phyloP scores from a whole-genome alignment of 2,797 vertebrate species.

The Gallinago stenura region DNA sequence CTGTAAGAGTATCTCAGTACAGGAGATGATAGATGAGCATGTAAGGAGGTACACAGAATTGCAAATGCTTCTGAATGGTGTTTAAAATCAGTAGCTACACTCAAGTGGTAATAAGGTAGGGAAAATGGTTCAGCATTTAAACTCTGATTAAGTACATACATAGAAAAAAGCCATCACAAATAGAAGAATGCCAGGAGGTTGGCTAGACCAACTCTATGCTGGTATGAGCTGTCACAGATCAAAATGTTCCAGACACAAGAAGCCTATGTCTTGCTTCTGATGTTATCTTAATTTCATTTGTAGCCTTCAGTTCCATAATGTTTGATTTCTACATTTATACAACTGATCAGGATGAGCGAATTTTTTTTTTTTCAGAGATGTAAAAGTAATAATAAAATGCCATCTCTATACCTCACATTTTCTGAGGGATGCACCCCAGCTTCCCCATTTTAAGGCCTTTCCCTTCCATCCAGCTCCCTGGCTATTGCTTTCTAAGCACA shows the following conservation, averaged over 20 bases:
- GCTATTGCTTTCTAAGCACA: constrained; percentile 23
- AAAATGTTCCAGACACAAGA: not conserved
- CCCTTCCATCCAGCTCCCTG: not conserved
- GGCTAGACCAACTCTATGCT: not conserved
- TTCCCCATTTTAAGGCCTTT: not conserved
- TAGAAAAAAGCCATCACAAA: not conserved
- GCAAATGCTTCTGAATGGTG: not conserved
- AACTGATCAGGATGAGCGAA: not conserved
- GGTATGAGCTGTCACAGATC: not conserved
- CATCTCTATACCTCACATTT: not conserved
- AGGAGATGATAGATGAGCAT: not conserved
- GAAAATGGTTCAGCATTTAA: not conserved
- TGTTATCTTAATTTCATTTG: not conserved
- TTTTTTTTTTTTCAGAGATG: not conserved
- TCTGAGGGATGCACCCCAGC: not conserved
- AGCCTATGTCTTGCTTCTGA: not conserved
- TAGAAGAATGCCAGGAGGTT: not conserved
- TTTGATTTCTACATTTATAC: not conserved
- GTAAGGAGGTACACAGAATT: not conserved
- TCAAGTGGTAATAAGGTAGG: not conserved
- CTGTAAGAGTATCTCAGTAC: not conserved
- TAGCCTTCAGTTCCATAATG: not conserved
- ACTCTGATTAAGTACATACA: not conserved
- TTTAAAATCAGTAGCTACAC: not conserved
- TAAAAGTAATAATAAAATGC: not conserved